phyloP scores from a whole-genome alignment of 1,140 invertebrate species.

The Euura saliciscinereae region DNA sequence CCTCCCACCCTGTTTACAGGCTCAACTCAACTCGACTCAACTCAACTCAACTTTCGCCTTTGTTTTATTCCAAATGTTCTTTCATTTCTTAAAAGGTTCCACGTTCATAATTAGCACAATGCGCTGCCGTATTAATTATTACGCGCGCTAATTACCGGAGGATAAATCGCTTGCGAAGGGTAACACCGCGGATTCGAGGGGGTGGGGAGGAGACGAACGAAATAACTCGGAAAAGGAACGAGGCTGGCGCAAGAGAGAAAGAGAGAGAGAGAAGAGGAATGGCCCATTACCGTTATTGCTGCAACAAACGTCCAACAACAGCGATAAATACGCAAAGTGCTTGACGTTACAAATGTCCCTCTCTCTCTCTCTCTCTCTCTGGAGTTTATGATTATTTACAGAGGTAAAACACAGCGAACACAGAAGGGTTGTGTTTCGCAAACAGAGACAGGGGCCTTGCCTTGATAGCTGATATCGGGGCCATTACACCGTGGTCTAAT shows the following conservation, averaged over 20 bases:
- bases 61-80: conserved; percentile 62
- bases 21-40: neutral
- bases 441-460: neutral
- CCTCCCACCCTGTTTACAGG: conserved; percentile 16
- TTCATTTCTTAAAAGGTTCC: conserved; percentile 68
- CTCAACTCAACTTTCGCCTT: conserved; percentile 27
- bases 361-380: neutral
- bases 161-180: conserved; percentile 57
- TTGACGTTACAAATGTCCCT: conserved; percentile 52
- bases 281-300: conserved; percentile 60
- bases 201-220: conserved; percentile 18
- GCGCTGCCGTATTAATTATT: conserved; percentile 63
- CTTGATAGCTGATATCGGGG: too few relatives aligned
- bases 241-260: neutral
- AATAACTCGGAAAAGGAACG: conserved; percentile 15
- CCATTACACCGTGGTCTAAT: too few relatives aligned
- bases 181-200: conserved; percentile 17
- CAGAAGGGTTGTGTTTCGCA: neutral
- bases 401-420: neutral
- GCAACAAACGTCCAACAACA: conserved; percentile 59
- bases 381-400: conserved; percentile 50
- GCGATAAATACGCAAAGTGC: conserved; percentile 54
- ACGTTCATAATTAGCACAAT: conserved; percentile 62
- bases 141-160: conserved; percentile 58
- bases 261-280: conserved; percentile 9